Base-by-base conservation (phyloP, 2,888 invertebrate species). In the Nomada lathburiana region DNA sequence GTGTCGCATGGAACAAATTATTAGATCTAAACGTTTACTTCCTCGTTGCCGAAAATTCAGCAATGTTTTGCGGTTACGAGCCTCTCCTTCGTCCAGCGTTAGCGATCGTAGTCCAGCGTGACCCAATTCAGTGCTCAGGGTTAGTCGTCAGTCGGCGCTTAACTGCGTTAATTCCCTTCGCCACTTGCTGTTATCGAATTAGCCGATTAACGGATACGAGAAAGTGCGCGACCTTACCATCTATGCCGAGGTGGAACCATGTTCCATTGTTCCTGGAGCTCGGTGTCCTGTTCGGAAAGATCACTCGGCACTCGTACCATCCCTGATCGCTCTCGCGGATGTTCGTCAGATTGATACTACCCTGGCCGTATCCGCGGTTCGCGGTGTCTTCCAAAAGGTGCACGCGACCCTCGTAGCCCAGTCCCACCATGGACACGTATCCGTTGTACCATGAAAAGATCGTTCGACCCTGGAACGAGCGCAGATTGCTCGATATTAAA, bases 291-390 rank as follows among this genome's bases (percentile, higher is more conserved):
- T 98, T 98, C 82, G 98, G 97, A 94, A 98, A 98, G 91, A 97
- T 95, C 84, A 98, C 96, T 92, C 96, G 96, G 94, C 98, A 98
- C 94, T 98, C 97, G 94, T 98, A 98, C 96, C 98, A 97, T 87
- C 98, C 98, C 91, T 97, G 96, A 94, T 98, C 98, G 69, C 97
- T 96, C 94, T 98, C 98, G 84, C 97, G 95, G 89, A 98, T 97
- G 87, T 97, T 96, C 76, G 97, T 98, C 86, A 98, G 95, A 95
- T 98, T 98, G 89, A 98, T 96, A 88, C 97, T 96, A 88, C 96
- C 97, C 87, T 95, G 95, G 26, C 96, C 96, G 80, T 94, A 95
- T 42, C 95, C 94, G 80, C 95, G 95, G 81, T 96, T 96, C 68
- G 95, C 95, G 81, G 94, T 93, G 85, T 93, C 95, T 76, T 94